Evolutionary conservation across 2,797 vertebrate species (phyloP).

Genomic region (Nasua narica): DNA sequence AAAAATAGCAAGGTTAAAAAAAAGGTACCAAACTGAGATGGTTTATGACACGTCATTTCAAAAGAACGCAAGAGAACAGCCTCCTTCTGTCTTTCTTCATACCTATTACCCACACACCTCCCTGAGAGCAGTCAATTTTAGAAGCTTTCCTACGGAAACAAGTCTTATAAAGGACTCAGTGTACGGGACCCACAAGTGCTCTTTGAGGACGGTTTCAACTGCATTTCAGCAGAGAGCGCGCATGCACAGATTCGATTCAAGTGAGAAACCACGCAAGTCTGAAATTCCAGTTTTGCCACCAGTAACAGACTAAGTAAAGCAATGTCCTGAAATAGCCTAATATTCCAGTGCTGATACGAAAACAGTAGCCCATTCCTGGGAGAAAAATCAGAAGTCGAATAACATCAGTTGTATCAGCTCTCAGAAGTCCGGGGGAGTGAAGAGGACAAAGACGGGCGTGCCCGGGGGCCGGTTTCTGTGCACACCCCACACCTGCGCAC

Average conservation of each 20-base stretch:
- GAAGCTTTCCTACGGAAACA: background rate
- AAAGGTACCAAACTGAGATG: background rate
- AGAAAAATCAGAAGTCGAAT: background rate
- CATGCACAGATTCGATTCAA: background rate
- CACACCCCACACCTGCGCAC: background rate
- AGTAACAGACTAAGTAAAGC: background rate
- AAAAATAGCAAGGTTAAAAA: background rate
- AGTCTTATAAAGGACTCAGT: background rate
- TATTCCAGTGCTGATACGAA: background rate
- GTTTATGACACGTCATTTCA: background rate
- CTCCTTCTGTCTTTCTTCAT: background rate
- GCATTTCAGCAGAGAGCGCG: background rate
- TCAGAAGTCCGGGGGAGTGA: background rate
- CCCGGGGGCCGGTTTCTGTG: background rate
- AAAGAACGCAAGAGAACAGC: background rate
- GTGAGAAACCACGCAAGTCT: background rate
- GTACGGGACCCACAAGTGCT: background rate
- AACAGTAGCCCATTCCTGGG: background rate
- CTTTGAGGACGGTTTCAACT: background rate
- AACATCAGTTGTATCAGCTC: background rate
- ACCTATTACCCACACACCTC: background rate
- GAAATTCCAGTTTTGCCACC: background rate
- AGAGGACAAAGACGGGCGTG: rapidly evolving
- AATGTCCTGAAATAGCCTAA: background rate
- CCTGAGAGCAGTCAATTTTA: background rate